phyloP scores from a whole-genome alignment of 1,140 invertebrate species.

The Bombus fervidus region DNA sequence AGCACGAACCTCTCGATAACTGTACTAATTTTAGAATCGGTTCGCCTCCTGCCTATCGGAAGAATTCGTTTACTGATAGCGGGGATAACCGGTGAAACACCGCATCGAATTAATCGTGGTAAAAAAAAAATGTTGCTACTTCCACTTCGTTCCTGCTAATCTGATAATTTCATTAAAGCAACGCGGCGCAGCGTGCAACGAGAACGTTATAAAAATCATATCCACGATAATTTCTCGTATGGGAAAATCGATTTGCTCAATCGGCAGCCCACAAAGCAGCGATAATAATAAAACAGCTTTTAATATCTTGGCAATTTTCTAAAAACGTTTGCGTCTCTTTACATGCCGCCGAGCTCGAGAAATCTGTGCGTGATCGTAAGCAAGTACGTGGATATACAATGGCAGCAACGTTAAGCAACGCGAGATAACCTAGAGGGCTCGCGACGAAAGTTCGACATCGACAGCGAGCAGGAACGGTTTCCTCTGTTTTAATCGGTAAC shows the following conservation, averaged over 20 bases:
- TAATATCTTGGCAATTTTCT: constrained; percentile 51
- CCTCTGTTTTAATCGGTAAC: too few relatives aligned
- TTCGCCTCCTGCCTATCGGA: constrained; percentile 2
- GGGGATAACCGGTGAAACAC: not conserved
- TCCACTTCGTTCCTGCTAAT: not conserved
- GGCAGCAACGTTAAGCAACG: constrained; percentile 9
- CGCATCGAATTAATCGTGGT: not conserved
- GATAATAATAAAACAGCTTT: constrained; percentile 56
- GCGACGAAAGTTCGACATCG: not conserved
- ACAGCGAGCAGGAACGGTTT: too few relatives aligned
- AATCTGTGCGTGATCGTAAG: constrained; percentile 4
- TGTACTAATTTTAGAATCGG: constrained; percentile 41
- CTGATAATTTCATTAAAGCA: not conserved
- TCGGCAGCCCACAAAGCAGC: constrained; percentile 40
- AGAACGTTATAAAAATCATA: constrained; percentile 47
- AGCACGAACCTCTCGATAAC: constrained; percentile 22
- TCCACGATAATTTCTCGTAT: constrained; percentile 24
- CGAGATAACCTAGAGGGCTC: constrained; percentile 23
- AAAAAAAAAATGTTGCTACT: not conserved
- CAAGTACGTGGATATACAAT: not conserved
- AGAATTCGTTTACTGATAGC: constrained; percentile 9
- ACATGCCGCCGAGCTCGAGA: constrained; percentile 24
- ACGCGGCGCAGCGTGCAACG: not conserved
- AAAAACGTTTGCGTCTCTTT: constrained; percentile 31
- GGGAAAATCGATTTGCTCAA: constrained; percentile 42